Evolutionary conservation across 2,113 vertebrate genomes (phyloP).

Genomic region (Sporophila hypoxantha): DNA sequence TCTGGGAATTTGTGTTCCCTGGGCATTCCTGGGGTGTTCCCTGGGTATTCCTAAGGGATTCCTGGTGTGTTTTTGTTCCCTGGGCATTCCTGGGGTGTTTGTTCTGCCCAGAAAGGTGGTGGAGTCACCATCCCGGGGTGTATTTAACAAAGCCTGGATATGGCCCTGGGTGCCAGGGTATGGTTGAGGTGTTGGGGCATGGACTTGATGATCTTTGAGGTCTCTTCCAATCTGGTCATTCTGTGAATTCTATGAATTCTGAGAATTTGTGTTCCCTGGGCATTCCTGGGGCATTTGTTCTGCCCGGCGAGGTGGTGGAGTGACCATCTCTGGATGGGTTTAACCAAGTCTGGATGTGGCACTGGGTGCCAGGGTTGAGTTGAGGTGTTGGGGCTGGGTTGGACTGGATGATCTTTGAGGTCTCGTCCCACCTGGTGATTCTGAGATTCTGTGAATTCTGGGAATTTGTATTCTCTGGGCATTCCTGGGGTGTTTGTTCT

Average conservation of each 20-base stretch:
- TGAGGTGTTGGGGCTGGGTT: neutral
- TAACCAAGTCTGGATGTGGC: neutral
- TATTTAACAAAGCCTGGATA: neutral
- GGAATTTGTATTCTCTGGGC: too few relatives aligned
- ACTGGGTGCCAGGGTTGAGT: neutral
- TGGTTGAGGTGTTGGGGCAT: neutral
- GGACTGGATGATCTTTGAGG: neutral
- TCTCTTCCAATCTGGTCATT: neutral
- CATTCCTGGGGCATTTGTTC: neutral
- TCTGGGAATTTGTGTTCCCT: too few relatives aligned
- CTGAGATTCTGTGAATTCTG: neutral
- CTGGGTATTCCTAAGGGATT: too few relatives aligned
- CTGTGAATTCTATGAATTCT: neutral
- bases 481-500: neutral
- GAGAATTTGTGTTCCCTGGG: too few relatives aligned
- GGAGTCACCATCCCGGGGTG: neutral
- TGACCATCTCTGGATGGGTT: neutral
- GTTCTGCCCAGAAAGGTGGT: neutral
- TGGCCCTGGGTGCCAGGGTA: neutral
- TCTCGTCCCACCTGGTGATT: neutral
- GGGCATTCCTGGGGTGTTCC: too few relatives aligned
- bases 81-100: too few relatives aligned
- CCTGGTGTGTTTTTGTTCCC: too few relatives aligned
- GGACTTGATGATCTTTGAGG: neutral
- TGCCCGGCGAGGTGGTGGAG: accelerated